Base-by-base conservation (phyloP, 2,113 vertebrate genomes). In the Electrona antarctica region DNA sequence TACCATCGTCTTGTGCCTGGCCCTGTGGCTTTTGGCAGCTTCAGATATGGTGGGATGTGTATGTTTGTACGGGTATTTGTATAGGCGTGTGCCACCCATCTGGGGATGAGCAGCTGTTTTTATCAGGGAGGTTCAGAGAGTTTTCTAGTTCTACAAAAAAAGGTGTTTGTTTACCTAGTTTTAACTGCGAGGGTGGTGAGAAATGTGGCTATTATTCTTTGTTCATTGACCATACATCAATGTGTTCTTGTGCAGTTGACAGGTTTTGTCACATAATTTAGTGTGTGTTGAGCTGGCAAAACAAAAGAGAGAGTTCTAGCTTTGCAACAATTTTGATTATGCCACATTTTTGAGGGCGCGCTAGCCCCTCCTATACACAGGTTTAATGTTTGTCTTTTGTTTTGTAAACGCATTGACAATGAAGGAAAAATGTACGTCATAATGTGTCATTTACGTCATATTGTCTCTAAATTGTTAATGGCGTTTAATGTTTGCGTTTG, bases 21-120 rank as follows among this genome's bases (percentile, higher is more conserved):
- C 87, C 82, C 83, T 88, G 90, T 88, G 83, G 88, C 78, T 91
- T 82, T 90, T 93, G 90, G 92, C 92, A 91, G 86, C 83, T 76
- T 80, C 15, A 33, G 72, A 76, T 61, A 41, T 74, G 73, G 74
- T 73, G 79, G 71, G 73, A 54, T 79, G 69, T 76, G 68, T 80
- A 49, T 61, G 63, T 81, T 69, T 80, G 72, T 78, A 73, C 87
- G 86, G 73, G 78, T 88, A 49, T 87, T 85, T 85, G 73, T 76
- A 70, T 50, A 80, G 84, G 74, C 77, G 21, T 66, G 52, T 80
- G 76, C 87, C 78, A 85, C 83, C 85, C 87, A 87, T 86, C 83
- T 81, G 84, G 72, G 58, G 33, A 73, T 73, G 74, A 86, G 81
- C 90, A 88, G 89, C 85, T 90, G 90, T 89, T 91, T 41, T 86